phyloP scores from a whole-genome alignment of 2,888 invertebrate genomes.

The Neoaliturus tenellus region DNA sequence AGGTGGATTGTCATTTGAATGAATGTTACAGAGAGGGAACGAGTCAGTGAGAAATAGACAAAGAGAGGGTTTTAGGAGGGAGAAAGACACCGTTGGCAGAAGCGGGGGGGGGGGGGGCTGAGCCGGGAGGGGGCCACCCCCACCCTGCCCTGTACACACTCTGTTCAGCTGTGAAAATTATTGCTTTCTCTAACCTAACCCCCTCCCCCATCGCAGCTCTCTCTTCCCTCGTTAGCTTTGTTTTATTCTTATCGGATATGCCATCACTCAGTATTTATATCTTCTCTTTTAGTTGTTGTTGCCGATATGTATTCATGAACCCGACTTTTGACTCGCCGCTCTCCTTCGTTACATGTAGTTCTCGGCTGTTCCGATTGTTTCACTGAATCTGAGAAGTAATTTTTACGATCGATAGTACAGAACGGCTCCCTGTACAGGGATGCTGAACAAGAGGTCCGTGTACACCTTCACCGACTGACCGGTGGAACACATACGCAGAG shows the following conservation, averaged over 20 bases:
- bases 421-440: neutral
- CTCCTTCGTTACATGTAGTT: constrained; percentile 18
- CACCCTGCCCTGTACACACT: constrained; percentile 45
- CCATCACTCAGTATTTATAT: constrained; percentile 53
- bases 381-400: constrained; percentile 2
- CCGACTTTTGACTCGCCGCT: neutral
- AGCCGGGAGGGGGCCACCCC: neutral
- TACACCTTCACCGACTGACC: too few species aligned
- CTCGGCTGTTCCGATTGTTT: constrained; percentile 19
- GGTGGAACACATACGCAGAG: too few species aligned
- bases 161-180: constrained; percentile 60
- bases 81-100: constrained; percentile 40
- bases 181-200: constrained; percentile 56
- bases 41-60: constrained; percentile 53
- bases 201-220: constrained; percentile 16
- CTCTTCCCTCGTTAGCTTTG: constrained; percentile 52
- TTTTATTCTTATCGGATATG: constrained; percentile 54
- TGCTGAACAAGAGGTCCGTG: too few species aligned
- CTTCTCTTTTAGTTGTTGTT: constrained; percentile 53
- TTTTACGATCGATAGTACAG: constrained; percentile 29
- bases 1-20: constrained; percentile 62
- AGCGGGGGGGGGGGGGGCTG: constrained; percentile 15
- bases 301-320: constrained; percentile 54
- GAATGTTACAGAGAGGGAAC: constrained; percentile 60
- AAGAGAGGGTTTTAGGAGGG: constrained; percentile 49